Evolutionary conservation across 2,113 vertebrate genomes (phyloP).

Genomic region (Peromyscus leucopus): DNA sequence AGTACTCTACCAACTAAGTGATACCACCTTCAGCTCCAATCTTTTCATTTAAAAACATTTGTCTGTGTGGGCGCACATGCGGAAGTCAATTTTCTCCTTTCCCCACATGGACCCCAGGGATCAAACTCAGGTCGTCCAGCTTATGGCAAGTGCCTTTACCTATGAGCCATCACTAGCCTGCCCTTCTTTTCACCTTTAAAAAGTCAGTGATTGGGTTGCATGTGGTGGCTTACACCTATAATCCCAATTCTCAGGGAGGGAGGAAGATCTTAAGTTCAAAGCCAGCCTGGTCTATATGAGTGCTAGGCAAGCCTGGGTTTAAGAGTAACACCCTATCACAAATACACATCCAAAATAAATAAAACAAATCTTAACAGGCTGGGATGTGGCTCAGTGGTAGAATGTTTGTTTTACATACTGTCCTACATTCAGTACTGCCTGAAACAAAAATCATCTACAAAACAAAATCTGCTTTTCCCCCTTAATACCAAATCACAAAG

Average conservation of each 20-base stretch:
- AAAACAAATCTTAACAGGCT: not conserved
- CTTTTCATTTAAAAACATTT: not conserved
- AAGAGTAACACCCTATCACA: not conserved
- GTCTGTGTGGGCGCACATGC: not conserved
- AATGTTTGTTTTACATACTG: too few relatives aligned
- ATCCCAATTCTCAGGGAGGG: not conserved
- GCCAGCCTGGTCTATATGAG: not conserved
- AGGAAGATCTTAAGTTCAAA: not conserved
- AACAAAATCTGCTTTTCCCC: too few relatives aligned
- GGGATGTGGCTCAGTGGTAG: too few relatives aligned
- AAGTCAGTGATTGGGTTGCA: not conserved
- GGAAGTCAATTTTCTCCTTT: not conserved
- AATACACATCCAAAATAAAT: not conserved
- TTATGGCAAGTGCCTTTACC: not conserved
- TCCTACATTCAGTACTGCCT: too few relatives aligned
- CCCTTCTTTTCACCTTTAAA: not conserved
- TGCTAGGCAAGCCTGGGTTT: not conserved
- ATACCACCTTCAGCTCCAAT: not conserved
- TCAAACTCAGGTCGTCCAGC: not conserved
- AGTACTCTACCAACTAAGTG: not conserved
- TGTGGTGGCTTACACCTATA: not conserved
- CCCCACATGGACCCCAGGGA: not conserved
- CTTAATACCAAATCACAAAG: too few relatives aligned
- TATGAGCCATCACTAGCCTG: not conserved
- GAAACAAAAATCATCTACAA: too few relatives aligned